These are phyloP conservation scores for Forficula auricularia DNA, from an alignment of 1,140 invertebrate genomes.

Conservation along the genomic window DNA sequence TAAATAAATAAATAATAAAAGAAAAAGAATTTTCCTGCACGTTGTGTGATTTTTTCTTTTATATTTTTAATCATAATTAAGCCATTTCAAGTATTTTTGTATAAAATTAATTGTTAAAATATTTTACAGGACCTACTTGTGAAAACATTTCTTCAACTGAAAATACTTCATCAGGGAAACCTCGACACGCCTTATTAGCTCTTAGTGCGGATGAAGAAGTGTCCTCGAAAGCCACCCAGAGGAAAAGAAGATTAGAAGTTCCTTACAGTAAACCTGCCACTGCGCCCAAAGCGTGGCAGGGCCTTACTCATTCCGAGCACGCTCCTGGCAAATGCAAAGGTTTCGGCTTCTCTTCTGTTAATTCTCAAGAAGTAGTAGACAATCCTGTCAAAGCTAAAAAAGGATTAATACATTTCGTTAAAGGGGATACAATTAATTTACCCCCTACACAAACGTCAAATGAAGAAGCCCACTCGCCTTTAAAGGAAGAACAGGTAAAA, in stretches of 20 bases:
- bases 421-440: constrained; percentile 22
- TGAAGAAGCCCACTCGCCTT: no score
- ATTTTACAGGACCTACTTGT: no score
- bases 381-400: constrained; percentile 15
- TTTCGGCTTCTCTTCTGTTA: constrained; percentile 13
- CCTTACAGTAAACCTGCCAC: no score
- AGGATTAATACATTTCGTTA: constrained; percentile 24
- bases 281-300: no score
- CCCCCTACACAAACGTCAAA: constrained; percentile 14
- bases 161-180: constrained; percentile 12
- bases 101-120: no score
- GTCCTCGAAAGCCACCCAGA: constrained; percentile 23
- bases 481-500: no score
- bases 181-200: constrained; percentile 7
- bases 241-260: constrained; percentile 13
- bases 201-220: constrained; percentile 10
- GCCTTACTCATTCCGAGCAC: constrained; percentile 1
- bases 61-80: no score
- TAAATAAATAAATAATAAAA: no score
- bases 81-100: no score
- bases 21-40: no score
- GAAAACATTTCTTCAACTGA: no score
- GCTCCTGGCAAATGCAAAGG: constrained; percentile 11
- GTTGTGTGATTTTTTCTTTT: no score
- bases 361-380: constrained; percentile 11